Base-by-base conservation (phyloP, 2,113 vertebrate genomes). In the Columbina picui region DNA sequence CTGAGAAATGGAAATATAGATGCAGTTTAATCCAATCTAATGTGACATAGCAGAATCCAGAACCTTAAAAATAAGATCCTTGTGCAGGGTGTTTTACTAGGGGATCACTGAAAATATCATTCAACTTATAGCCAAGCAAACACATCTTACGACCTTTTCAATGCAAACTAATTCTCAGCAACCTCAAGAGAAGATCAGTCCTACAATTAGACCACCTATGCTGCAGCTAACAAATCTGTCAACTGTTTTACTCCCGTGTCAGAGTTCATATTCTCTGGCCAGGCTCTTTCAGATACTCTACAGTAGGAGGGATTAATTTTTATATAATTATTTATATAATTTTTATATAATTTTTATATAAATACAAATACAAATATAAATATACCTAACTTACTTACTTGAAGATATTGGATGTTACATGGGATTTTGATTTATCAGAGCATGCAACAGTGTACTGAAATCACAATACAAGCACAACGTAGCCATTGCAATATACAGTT, bases 401-500 rank as follows among this genome's bases (percentile, higher is more conserved):
- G 17, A 87, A 82, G 12, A 29, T 53, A 61, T 1, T 22, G 30
- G 16, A 43, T 0, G 0, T 57, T 39, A 34, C 2, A 12, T 5
- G 4, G 8, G 15, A 13, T 64, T 81, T 78, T 27, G 6, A 55
- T 83, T 86, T 38, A 83, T 5, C 38, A 64, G 43, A 19, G 5
- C 34, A 26, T 52, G 34, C 14, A 80, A 25, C 25, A 70, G 12
- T 11, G 18, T 27, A 29, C 25, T 6, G 14, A 74, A 36, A 21
- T 43, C 36, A 25, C 22, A 78, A 49, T 14, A 26, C 7, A 70
- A 67, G 8, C 3, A 61, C 12, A 30, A 23, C 14, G 14, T 2
- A 77, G 4, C 13, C 57, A 8, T 29, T 74, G 6, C 36, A 70
- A 20, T 45, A 53, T 49, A 14, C 26, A 39, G 7, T 36, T 81